These are phyloP conservation scores for Eulithis prunata DNA, from an alignment of 2,888 invertebrate species.

Conservation along the genomic window DNA sequence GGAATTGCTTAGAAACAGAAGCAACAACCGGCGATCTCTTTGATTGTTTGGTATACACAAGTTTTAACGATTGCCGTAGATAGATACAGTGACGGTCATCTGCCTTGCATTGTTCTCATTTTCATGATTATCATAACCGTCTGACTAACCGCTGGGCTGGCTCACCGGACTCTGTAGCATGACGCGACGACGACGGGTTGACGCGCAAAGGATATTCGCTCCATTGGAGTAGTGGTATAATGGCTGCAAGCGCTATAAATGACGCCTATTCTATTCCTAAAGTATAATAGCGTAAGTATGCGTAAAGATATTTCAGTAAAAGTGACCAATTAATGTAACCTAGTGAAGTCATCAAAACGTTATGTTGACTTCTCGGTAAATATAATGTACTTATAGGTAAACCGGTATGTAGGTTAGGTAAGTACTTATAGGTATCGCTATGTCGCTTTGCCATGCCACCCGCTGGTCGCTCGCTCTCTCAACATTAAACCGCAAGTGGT, in stretches of 20 bases:
- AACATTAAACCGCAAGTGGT: conserved; percentile 35
- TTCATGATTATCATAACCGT: conserved; percentile 19
- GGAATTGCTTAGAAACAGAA: conserved; percentile 8
- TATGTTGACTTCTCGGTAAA: background rate
- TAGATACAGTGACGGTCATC: conserved; percentile 16
- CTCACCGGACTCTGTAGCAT: conserved; percentile 11
- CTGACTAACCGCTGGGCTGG: conserved; percentile 9
- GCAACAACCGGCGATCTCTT: conserved; percentile 4
- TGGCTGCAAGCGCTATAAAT: conserved; percentile 1
- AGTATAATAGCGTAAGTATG: no score
- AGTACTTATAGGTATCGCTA: background rate
- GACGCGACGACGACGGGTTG: background rate
- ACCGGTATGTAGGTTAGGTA: background rate
- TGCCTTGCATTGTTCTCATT: conserved; percentile 26
- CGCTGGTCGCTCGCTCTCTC: conserved; percentile 37
- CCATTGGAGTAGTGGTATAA: conserved; percentile 18
- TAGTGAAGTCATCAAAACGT: background rate
- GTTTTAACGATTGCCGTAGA: conserved; percentile 17
- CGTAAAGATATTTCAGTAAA: background rate
- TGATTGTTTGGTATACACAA: conserved; percentile 4
- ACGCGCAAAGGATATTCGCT: conserved; percentile 13
- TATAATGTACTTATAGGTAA: conserved; percentile 2
- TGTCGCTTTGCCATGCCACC: conserved; percentile 34
- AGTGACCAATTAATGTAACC: background rate
- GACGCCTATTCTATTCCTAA: conserved; percentile 13